These are phyloP conservation scores for Penaeus monodon DNA, from an alignment of 2,888 invertebrate species.

Conservation along the genomic window DNA sequence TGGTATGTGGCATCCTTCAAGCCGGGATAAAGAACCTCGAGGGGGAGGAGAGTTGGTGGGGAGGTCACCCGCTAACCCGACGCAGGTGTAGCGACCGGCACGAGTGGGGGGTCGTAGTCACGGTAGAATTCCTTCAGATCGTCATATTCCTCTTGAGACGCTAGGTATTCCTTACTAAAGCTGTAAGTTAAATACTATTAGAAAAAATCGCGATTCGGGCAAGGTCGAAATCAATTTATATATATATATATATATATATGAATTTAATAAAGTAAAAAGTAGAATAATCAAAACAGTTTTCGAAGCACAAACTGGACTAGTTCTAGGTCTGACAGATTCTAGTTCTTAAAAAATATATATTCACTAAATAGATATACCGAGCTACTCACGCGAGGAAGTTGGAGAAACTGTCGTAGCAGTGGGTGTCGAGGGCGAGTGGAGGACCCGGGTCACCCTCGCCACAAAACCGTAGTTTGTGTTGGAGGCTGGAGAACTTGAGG, in stretches of 20 bases:
- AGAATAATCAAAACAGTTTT: no score
- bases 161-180: conserved; percentile 74
- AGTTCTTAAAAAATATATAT: neutral
- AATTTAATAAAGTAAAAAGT: no score
- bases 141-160: conserved; percentile 75
- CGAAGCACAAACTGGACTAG: no score
- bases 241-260: no score
- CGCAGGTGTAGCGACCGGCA: conserved; percentile 87
- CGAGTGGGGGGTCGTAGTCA: conserved; percentile 83
- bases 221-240: neutral
- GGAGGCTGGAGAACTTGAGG: conserved; percentile 23
- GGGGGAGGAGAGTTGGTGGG: conserved; percentile 76
- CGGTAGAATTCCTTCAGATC: conserved; percentile 80
- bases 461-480: conserved; percentile 37
- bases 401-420: conserved; percentile 90
- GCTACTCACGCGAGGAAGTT: conserved; percentile 78
- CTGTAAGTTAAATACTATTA: conserved; percentile 71
- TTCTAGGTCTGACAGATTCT: no score
- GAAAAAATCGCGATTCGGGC: neutral
- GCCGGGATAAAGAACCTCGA: conserved; percentile 79
- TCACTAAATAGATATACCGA: neutral
- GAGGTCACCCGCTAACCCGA: conserved; percentile 87
- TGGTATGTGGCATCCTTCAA: conserved; percentile 76
- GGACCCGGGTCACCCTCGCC: conserved; percentile 66
- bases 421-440: conserved; percentile 84